These are phyloP conservation scores for Lamproptera curius DNA, from an alignment of 2,888 invertebrate species.

Conservation along the genomic window DNA sequence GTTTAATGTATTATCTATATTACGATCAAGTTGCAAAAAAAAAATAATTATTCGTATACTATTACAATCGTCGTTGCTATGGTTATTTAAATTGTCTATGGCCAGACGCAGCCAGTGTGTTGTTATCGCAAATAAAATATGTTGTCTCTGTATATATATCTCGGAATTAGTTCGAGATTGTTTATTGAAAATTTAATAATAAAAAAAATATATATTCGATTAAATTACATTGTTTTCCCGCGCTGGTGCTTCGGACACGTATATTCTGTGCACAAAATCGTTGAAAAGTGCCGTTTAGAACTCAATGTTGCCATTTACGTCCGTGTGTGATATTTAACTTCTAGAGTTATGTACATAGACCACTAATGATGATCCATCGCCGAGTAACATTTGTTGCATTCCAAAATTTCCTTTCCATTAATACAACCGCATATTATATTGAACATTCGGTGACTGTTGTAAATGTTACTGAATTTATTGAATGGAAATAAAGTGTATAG, in stretches of 20 bases:
- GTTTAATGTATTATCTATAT: constrained; percentile 65
- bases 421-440: neutral
- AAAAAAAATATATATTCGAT: constrained; percentile 20
- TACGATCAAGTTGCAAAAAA: constrained; percentile 58
- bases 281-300: constrained; percentile 38
- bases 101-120: constrained; percentile 31
- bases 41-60: constrained; percentile 35
- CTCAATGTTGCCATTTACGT: constrained; percentile 21
- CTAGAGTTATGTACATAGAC: constrained; percentile 25
- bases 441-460: constrained; percentile 40
- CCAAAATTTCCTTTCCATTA: constrained; percentile 52
- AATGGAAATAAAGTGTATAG: constrained; percentile 69
- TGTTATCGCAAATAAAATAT: constrained; percentile 32
- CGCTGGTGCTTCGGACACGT: constrained; percentile 44
- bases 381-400: constrained; percentile 51
- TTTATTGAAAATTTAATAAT: constrained; percentile 45
- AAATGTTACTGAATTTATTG: constrained; percentile 67
- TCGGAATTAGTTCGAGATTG: constrained; percentile 36
- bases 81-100: constrained; percentile 28
- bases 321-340: constrained; percentile 25
- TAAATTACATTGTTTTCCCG: constrained; percentile 35
- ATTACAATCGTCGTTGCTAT: constrained; percentile 51
- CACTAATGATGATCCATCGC: constrained; percentile 10
- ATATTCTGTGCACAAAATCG: constrained; percentile 51
- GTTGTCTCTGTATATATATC: constrained; percentile 50